Evolutionary conservation across 1,140 invertebrate genomes (phyloP), one percentile per base, ranked within the genome.

Genomic region (Prorops nasuta): DNA sequence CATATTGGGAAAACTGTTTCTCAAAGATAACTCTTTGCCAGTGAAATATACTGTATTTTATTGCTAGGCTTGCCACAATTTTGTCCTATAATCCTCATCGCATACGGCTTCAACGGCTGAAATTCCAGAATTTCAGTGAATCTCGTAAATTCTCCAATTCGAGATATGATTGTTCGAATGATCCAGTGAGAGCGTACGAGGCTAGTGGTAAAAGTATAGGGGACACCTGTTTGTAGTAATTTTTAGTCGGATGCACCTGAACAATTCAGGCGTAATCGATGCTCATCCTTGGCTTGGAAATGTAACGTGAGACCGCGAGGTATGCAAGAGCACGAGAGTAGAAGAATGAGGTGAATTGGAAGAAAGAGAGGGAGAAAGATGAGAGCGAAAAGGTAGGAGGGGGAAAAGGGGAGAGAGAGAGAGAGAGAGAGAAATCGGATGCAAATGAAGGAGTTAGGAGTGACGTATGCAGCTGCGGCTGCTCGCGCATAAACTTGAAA

Each of bases 261-360:
- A 43, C 58, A 36, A 61, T 61, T 56, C 49, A 19, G 12, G 21
- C 21, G 31, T 50, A 50, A 58, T 60, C 56, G 48, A 46, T 41
- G 54, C 42, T 28, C 46, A 44, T 49, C 31, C 20, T 31, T 3
- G 41, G 21, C 14, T n/a, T 21, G 38, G 32, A 36, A 46, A 54
- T 21, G 54, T 39, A 32, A 59, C 48, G 20, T 24, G 34, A 49
- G 31, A 48, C 45, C 4, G 4, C 4, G 4, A 28, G 10, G 10
- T 10, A 10, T 6, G 24, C 24, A 10, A 28, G 24, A 4, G 24
- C 24, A 6, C 24, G 24, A 4, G 24, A 6, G 24, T 28, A 28
- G 10, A 28, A 6, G 24, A 18, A 38, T 12, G 10, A 17, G 18
- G 36, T 10, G 16, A 38, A n/a, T n/a, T n/a, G 36, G 10, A 10